Percentiles rank a stretch among this genome's conserved stretches.
Evolutionary conservation across 2,113 vertebrate species (phyloP).

Genomic region (Anas platyrhynchos): DNA sequence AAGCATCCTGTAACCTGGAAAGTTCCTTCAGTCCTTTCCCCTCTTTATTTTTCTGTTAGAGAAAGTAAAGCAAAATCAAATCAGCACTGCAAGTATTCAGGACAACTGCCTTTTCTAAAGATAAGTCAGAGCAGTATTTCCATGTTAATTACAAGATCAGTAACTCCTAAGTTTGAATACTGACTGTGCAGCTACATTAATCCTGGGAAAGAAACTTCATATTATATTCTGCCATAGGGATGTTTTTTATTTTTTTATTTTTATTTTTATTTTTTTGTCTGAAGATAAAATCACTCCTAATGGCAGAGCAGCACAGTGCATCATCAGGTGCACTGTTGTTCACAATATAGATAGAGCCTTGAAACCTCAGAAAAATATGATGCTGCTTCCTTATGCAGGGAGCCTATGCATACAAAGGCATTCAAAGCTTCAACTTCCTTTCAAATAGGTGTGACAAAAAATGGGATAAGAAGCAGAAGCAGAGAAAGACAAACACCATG

Average conservation of each 20-base stretch:
- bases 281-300: not conserved
- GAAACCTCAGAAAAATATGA: not conserved
- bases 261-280: too few species aligned
- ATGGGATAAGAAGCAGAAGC: not conserved
- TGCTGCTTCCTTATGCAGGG: not conserved
- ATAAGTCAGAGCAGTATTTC: rapidly evolving
- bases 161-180: not conserved
- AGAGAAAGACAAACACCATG: rapidly evolving
- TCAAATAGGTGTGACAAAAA: not conserved
- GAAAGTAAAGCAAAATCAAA: not conserved
- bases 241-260: not conserved
- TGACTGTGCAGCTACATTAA: not conserved
- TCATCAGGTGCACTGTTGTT: not conserved
- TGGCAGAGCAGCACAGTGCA: not conserved
- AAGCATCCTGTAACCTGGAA: not conserved
- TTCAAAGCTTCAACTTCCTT: not conserved
- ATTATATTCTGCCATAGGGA: not conserved
- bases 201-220: not conserved
- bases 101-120: not conserved
- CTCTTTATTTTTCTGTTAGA: not conserved
- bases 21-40: not conserved
- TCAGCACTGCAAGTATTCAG: not conserved
- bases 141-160: not conserved
- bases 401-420: not conserved
- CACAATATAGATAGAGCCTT: not conserved